Conservation (phyloP, 1,140 invertebrate genomes). For the Zaprionus capensis region DNA sequence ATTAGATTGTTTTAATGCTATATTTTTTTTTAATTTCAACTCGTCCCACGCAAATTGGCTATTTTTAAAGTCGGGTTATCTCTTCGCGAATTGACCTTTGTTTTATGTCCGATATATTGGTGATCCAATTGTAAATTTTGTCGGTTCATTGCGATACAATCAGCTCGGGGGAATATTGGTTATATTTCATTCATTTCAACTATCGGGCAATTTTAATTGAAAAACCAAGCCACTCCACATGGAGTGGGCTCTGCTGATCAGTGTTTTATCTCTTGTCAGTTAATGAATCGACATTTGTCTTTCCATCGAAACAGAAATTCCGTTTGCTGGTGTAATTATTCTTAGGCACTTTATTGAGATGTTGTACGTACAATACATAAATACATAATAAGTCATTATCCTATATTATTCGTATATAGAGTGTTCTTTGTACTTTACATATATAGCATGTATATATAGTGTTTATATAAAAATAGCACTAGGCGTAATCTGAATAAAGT, state of each 20-base stretch:
- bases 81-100: neutral
- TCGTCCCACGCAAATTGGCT: neutral
- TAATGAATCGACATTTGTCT: conserved; percentile 26
- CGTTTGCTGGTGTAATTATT: conserved; percentile 46
- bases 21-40: conserved; percentile 9
- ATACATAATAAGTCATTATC: conserved; percentile 40
- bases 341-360: conserved; percentile 79
- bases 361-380: conserved; percentile 53
- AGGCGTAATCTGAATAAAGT: conserved; percentile 52
- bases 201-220: conserved; percentile 64
- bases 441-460: conserved; percentile 27
- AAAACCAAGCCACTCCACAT: conserved; percentile 21
- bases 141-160: neutral
- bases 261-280: conserved; percentile 16
- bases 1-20: conserved; percentile 8
- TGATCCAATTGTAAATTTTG: neutral
- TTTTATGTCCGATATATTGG: neutral
- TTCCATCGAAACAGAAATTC: conserved; percentile 2
- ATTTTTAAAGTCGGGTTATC: conserved; percentile 7
- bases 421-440: conserved; percentile 18
- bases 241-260: conserved; percentile 39
- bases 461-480: conserved; percentile 49
- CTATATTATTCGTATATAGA: conserved; percentile 27
- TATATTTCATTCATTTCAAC: conserved; percentile 30
- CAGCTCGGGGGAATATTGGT: neutral